Percentiles rank a stretch among this genome's conserved stretches.
Conservation (phyloP, 2,113 vertebrate genomes). For the Trichechus manatus region DNA sequence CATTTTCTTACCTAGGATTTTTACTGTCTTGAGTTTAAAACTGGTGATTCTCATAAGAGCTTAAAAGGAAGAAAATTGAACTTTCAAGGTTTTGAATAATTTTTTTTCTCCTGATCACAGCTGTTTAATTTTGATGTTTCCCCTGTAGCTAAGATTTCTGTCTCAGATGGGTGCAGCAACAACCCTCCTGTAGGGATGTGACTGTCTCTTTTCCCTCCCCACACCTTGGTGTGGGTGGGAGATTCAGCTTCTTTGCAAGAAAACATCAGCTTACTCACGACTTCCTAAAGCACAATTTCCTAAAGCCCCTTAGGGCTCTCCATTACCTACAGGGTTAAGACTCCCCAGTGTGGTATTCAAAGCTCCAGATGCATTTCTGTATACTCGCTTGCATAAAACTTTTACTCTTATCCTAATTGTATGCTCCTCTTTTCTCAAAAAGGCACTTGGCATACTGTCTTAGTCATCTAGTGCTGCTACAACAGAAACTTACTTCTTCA, state of each 20-base stretch:
- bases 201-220: not conserved
- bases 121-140: constrained; percentile 41
- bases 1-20: constrained; percentile 50
- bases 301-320: not conserved
- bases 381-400: not conserved
- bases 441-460: too few species aligned
- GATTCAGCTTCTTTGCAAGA: not conserved
- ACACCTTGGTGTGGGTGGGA: not conserved
- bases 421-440: not conserved
- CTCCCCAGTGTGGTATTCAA: not conserved
- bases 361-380: not conserved
- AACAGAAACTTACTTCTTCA: too few species aligned
- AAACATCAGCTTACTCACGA: not conserved
- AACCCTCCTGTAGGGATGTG: not conserved
- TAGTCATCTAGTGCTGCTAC: too few species aligned
- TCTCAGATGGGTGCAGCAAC: not conserved
- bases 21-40: constrained; percentile 38
- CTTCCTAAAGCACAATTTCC: not conserved
- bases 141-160: not conserved
- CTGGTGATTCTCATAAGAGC: constrained; percentile 28
- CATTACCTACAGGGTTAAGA: not conserved
- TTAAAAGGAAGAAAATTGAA: constrained; percentile 55
- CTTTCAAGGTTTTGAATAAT: not conserved
- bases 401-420: not conserved
- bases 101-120: not conserved